phyloP scores from a whole-genome alignment of 53 echinoderm and acorn worm species.

The Hippasteria phrygiana region DNA sequence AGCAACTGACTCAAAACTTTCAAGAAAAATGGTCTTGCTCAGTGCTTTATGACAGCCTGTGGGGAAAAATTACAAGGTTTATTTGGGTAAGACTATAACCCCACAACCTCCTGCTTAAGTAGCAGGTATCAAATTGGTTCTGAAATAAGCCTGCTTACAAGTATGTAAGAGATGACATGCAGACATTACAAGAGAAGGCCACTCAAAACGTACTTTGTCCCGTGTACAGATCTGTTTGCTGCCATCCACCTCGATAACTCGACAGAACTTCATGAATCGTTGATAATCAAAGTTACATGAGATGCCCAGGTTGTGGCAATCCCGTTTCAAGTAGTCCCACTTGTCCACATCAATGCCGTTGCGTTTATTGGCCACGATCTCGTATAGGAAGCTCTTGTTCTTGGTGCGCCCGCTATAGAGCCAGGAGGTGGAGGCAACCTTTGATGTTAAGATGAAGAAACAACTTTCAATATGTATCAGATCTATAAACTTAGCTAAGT shows the following conservation, averaged over 20 bases:
- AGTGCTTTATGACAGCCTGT: too few species aligned
- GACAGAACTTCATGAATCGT: slow-evolving; percentile 90
- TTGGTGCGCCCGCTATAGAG: slow-evolving; percentile 75
- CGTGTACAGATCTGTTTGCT: slow-evolving; percentile 90
- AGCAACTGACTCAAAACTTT: too few species aligned
- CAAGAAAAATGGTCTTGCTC: too few species aligned
- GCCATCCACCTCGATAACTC: slow-evolving; percentile 86
- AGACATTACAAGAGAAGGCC: neutral
- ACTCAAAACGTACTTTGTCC: slow-evolving; percentile 80
- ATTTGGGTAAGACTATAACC: too few species aligned
- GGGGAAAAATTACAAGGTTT: too few species aligned
- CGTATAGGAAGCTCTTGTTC: slow-evolving; percentile 88
- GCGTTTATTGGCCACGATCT: slow-evolving; percentile 96
- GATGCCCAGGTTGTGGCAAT: slow-evolving; percentile 92
- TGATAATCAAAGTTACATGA: slow-evolving; percentile 86
- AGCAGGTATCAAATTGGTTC: too few species aligned
- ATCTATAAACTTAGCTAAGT: too few species aligned
- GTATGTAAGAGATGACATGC: too few species aligned
- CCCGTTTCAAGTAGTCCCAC: slow-evolving; percentile 96
- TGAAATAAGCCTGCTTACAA: too few species aligned
- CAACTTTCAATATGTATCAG: too few species aligned
- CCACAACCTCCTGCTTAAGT: too few species aligned
- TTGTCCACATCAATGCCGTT: slow-evolving; percentile 98
- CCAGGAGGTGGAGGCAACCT: slow-evolving; percentile 22
- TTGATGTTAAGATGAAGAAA: too few species aligned